Conservation (phyloP, 2,888 invertebrate species). For the Drosophila eohydei region DNA sequence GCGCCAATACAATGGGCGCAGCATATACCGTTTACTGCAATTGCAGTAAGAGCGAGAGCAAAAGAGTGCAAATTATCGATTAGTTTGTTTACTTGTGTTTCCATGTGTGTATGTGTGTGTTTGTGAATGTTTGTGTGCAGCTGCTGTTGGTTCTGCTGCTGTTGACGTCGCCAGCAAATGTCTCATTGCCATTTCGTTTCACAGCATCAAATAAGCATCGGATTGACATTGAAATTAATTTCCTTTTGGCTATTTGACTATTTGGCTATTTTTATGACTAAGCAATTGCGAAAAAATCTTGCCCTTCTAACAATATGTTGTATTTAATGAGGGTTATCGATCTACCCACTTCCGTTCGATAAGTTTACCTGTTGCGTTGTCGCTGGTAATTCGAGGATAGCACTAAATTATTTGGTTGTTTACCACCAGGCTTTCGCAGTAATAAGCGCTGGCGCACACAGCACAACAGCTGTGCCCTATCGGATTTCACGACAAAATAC, state of each 20-base stretch:
- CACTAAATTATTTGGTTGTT: slow-evolving; percentile 19
- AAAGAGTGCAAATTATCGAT: slow-evolving; percentile 61
- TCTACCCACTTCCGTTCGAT: slow-evolving; percentile 36
- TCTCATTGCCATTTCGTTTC: slow-evolving; percentile 42
- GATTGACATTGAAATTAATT: slow-evolving; percentile 45
- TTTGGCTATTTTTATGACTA: slow-evolving; percentile 34
- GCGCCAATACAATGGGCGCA: slow-evolving; percentile 56
- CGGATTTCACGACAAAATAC: slow-evolving; percentile 23
- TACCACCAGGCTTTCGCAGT: slow-evolving; percentile 28
- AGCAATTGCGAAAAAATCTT: slow-evolving; percentile 16
- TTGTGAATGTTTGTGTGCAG: slow-evolving; percentile 18
- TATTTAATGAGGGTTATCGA: slow-evolving; percentile 35
- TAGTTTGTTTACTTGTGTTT: slow-evolving; percentile 58
- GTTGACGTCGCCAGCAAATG: slow-evolving; percentile 41
- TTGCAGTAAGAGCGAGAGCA: slow-evolving; percentile 46
- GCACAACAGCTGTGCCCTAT: slow-evolving; percentile 44
- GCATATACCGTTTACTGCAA: slow-evolving; percentile 49
- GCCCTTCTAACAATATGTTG: slow-evolving; percentile 5
- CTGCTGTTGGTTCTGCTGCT: slow-evolving; percentile 13
- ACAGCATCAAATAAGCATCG: slow-evolving; percentile 41
- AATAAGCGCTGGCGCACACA: slow-evolving; percentile 29
- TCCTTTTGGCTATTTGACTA: slow-evolving; percentile 20
- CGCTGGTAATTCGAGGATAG: slow-evolving; percentile 26
- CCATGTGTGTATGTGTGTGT: slow-evolving; percentile 16
- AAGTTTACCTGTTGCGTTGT: slow-evolving; percentile 47